phyloP scores from a whole-genome alignment of 2,113 vertebrate genomes.

The Dermatemys mawii region DNA sequence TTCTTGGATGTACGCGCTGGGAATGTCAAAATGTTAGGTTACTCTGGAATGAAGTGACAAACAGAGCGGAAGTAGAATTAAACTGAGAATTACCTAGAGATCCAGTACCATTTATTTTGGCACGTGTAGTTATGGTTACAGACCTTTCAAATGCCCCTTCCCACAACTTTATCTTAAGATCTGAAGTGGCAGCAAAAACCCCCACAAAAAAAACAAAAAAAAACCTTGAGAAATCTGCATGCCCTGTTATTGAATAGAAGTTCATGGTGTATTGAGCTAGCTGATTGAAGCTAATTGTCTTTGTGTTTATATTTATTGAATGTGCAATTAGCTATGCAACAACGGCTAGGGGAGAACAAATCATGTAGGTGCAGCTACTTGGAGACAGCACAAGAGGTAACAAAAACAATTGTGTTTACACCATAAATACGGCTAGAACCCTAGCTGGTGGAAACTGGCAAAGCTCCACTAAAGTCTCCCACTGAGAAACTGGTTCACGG shows the following conservation, averaged over 20 bases:
- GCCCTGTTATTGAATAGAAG: not conserved
- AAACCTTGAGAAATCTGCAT: not conserved
- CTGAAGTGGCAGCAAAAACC: not conserved
- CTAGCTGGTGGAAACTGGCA: conserved; percentile 12
- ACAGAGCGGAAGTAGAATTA: conserved; percentile 11
- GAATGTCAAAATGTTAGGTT: conserved; percentile 14
- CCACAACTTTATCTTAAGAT: not conserved
- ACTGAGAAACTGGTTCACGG: not conserved
- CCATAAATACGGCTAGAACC: conserved; percentile 14
- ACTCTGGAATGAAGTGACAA: not conserved
- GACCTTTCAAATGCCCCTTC: not conserved
- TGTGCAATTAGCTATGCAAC: conserved; percentile 58
- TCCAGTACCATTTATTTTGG: not conserved
- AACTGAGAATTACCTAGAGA: not conserved
- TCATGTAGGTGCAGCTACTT: conserved; percentile 39
- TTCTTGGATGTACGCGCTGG: conserved; percentile 15
- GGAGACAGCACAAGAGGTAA: not conserved
- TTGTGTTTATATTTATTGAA: conserved; percentile 57
- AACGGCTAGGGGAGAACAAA: conserved; percentile 52
- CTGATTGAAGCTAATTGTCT: conserved; percentile 51
- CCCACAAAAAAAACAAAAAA: not conserved
- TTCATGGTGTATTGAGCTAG: not conserved
- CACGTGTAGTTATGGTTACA: not conserved
- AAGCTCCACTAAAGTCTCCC: not conserved
- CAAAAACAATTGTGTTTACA: conserved; percentile 5